Conservation (phyloP, 2,888 invertebrate genomes). For the Pemphredon lugubris region DNA sequence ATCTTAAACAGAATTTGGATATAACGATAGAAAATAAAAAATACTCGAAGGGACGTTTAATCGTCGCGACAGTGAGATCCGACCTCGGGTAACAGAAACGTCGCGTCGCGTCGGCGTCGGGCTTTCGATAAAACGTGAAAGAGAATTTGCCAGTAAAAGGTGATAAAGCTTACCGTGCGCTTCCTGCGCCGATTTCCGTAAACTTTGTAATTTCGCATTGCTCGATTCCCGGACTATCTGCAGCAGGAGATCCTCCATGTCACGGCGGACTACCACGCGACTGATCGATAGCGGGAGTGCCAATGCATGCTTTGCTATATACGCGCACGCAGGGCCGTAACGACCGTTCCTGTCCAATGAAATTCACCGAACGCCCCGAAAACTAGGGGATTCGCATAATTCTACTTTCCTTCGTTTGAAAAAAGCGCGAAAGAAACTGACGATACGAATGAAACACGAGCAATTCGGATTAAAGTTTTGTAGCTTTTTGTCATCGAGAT, state of each 20-base stretch:
- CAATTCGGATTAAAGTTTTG: no score
- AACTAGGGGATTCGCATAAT: background rate
- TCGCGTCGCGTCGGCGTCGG: no score
- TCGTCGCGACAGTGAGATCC: no score
- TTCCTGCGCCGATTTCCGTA: constrained; percentile 93
- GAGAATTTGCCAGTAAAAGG: no score
- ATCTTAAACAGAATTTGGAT: no score
- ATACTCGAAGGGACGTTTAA: no score
- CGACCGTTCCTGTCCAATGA: background rate
- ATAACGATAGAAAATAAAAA: no score
- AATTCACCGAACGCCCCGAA: constrained; percentile 4
- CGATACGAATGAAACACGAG: background rate
- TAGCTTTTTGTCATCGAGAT: no score
- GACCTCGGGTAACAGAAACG: no score
- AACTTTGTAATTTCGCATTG: constrained; percentile 88
- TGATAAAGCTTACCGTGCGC: constrained; percentile 89
- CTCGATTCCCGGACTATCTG: constrained; percentile 93
- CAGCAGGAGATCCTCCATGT: constrained; percentile 93
- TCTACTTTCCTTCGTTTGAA: background rate
- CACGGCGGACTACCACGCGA: constrained; percentile 73
- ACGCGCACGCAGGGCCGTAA: constrained; percentile 55
- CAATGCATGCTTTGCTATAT: constrained; percentile 59
- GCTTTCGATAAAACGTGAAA: no score
- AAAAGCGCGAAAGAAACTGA: background rate
- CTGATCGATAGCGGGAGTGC: constrained; percentile 76